A percentile compares a stretch with the other conserved stretches of the same genome.
Evolutionary conservation across 2,113 vertebrate genomes (phyloP).

Genomic region (Oryzias javanicus): DNA sequence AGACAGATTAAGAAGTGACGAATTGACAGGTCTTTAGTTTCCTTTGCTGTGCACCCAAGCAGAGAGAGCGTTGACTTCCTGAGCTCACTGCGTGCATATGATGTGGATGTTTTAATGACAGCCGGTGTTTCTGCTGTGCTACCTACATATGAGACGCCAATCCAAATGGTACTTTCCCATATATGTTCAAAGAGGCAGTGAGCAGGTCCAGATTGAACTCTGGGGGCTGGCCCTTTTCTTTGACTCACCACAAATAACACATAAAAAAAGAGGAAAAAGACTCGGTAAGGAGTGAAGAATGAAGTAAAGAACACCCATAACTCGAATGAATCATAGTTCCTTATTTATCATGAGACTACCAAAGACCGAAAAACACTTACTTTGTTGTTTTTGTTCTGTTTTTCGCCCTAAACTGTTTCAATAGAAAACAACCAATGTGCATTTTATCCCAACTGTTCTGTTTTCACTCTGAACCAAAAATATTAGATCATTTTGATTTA

Average conservation of each 20-base stretch:
- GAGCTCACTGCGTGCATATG: conserved; percentile 44
- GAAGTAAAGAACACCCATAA: background rate
- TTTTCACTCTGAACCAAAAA: no score
- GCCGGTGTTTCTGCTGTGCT: conserved; percentile 12
- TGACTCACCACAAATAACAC: conserved; percentile 18
- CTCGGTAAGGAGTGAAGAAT: conserved; percentile 26
- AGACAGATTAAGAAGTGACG: conserved; percentile 32
- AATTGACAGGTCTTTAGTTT: conserved; percentile 46
- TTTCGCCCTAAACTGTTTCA: background rate
- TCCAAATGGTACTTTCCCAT: conserved; percentile 69
- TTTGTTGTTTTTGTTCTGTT: background rate
- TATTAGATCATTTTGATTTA: no score
- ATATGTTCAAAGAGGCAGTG: conserved; percentile 14
- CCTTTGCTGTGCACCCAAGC: conserved; percentile 49
- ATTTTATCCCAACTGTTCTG: no score
- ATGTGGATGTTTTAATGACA: conserved; percentile 33
- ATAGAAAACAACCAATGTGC: no score
- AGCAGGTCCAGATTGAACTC: conserved; percentile 12
- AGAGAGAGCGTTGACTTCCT: conserved; percentile 54
- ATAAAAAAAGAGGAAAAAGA: conserved; percentile 33
- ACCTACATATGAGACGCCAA: conserved; percentile 20
- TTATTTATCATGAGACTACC: background rate
- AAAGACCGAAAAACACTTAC: no score
- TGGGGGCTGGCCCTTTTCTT: conserved; percentile 56
- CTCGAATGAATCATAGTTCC: conserved; percentile 23